Evolutionary conservation across 2,888 invertebrate genomes (phyloP).

Genomic region (Philhelius pedissequus): DNA sequence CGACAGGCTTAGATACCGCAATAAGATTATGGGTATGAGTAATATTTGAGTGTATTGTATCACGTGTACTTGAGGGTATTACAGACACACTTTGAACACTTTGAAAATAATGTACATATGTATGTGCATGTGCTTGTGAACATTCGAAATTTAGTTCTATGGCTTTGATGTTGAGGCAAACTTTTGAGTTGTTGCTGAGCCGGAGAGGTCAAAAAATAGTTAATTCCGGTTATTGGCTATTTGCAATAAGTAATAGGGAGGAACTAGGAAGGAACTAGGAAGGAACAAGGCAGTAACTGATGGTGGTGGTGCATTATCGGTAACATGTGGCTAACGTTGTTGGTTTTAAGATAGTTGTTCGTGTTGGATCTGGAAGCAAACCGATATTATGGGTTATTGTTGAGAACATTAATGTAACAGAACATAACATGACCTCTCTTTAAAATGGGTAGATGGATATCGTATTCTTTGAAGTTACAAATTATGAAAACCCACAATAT

Average conservation of each 20-base stretch:
- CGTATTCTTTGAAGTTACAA: no score
- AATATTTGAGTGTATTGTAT: constrained; percentile 38
- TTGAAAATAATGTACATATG: not conserved
- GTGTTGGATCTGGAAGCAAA: not conserved
- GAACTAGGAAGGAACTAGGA: no score
- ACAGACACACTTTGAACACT: not conserved
- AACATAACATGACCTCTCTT: not conserved
- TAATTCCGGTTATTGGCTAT: not conserved
- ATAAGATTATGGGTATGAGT: constrained; percentile 60
- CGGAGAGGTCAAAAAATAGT: not conserved
- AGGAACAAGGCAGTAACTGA: no score
- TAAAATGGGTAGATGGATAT: no score
- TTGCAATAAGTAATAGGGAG: not conserved
- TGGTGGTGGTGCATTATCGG: not conserved
- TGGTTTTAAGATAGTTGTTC: not conserved
- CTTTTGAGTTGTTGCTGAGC: not conserved
- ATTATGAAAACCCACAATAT: no score
- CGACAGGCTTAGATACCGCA: constrained; percentile 65
- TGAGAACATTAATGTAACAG: not conserved
- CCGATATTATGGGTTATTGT: not conserved
- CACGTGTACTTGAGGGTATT: constrained; percentile 39
- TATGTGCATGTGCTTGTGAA: not conserved
- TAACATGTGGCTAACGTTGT: not conserved
- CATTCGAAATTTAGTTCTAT: not conserved
- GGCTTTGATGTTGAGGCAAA: not conserved